Percentiles rank a stretch among this genome's conserved stretches.
Conservation (phyloP, 2,797 vertebrate genomes). For the Diceros bicornis region DNA sequence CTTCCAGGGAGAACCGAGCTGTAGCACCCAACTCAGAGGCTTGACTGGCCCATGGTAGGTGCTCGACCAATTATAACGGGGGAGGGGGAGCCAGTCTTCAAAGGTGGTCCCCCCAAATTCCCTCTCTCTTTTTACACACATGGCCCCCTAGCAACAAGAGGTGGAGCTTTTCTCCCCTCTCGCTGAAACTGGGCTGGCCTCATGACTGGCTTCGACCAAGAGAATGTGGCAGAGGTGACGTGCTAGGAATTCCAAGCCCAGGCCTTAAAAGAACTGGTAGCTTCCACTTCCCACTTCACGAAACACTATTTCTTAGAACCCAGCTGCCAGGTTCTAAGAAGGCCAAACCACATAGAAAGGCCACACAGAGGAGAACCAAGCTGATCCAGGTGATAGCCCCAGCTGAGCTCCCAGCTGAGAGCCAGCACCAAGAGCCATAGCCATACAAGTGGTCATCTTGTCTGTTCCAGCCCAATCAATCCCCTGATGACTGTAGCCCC, state of each 20-base stretch:
- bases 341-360: background rate
- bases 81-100: background rate
- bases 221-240: background rate
- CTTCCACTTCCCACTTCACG: background rate
- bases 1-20: background rate
- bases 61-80: fast-evolving
- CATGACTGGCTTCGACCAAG: background rate
- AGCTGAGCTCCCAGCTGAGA: background rate
- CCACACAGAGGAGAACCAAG: background rate
- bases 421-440: background rate
- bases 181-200: background rate
- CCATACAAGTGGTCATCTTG: fast-evolving
- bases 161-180: too few relatives aligned
- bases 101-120: too few relatives aligned
- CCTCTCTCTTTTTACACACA: background rate
- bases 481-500: background rate
- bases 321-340: background rate
- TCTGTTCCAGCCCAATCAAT: background rate
- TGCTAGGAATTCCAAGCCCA: background rate
- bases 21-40: background rate
- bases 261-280: background rate
- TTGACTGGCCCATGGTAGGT: fast-evolving
- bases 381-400: background rate
- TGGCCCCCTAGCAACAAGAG: background rate
- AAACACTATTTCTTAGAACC: background rate